Base-by-base conservation (phyloP, 2,113 vertebrate species). In the Chaetodon trifascialis region DNA sequence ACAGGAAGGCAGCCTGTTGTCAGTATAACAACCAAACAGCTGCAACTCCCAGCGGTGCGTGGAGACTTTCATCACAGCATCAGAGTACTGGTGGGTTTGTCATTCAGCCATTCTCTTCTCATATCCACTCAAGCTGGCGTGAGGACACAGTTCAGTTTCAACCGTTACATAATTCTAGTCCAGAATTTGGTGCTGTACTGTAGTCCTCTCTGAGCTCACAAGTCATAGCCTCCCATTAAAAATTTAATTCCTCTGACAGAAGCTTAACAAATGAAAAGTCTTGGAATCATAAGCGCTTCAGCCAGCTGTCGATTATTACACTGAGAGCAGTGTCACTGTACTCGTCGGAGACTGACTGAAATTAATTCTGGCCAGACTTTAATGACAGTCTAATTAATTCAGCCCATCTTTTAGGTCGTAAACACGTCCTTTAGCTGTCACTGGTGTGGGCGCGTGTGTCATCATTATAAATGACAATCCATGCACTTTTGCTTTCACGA, bases 381-480 rank as follows among this genome's bases (percentile, higher is more conserved):
- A 80, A 85, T 81, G 87, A 77, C 80, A 87, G 73, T 49, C 75
- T 85, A 72, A 92, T 89, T 80, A 79, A 90, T 84, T 74, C 34
- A 73, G 58, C 40, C 40, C 65, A 72, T 84, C 49, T 65, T 79
- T 84, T 34, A 86, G 30, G 47, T 52, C 21, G 15, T 88, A 82
- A 85, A 90, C 73, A 78, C 40, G 66, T 83, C 83, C 86, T 80
- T 81, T 62, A 70, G 77, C 86, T 76, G 88, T 77, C 84, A 76
- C 52, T 25, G 56, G 49, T 72, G 66, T 72, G 64, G 59, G 56
- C 12, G 34, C 63, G 56, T 16, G 7, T 76, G 80, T 72, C 75
- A 42, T 21, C 63, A 76, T 86, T 87, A 86, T 84, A 80, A 87
- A 88, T 89, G 87, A 66, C 81, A 71, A 79, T 72, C 19, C 38